Conservation (phyloP, 1,140 invertebrate species). For the Bombus superbus region DNA sequence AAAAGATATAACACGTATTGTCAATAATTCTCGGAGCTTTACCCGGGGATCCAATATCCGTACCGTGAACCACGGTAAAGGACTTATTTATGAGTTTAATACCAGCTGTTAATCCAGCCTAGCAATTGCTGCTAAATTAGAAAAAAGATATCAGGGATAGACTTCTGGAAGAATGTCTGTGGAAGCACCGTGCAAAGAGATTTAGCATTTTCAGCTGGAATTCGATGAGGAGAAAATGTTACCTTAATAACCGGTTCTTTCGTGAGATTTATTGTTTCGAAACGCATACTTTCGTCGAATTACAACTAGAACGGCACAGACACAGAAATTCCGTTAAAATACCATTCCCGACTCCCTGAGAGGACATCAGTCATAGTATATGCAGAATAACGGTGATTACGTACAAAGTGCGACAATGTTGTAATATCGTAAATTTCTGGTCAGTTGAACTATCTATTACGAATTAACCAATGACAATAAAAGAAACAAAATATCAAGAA, state of each 20-base stretch:
- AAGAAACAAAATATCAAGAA: not conserved
- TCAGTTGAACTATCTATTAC: not conserved
- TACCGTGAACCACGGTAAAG: not conserved
- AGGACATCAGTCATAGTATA: not conserved
- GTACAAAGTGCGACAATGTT: not conserved
- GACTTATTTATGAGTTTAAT: slow-evolving; percentile 11
- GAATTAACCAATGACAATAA: not conserved
- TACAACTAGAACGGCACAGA: not conserved
- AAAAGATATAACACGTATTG: not conserved
- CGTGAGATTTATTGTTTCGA: not conserved
- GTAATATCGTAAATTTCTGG: not conserved
- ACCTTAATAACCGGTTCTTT: not conserved
- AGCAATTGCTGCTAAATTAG: not conserved
- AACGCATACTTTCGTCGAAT: not conserved
- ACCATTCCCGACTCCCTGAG: not conserved
- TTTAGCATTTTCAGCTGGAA: not conserved
- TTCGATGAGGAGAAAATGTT: not conserved
- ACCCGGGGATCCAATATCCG: not conserved
- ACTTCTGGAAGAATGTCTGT: too few relatives aligned
- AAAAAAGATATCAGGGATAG: not conserved
- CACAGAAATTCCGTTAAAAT: not conserved
- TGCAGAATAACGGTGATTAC: not conserved
- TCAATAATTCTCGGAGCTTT: not conserved
- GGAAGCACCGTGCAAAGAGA: not conserved
- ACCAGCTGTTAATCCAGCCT: not conserved